Conservation (phyloP, 2,888 invertebrate genomes). For the Coecobrya sp. region DNA sequence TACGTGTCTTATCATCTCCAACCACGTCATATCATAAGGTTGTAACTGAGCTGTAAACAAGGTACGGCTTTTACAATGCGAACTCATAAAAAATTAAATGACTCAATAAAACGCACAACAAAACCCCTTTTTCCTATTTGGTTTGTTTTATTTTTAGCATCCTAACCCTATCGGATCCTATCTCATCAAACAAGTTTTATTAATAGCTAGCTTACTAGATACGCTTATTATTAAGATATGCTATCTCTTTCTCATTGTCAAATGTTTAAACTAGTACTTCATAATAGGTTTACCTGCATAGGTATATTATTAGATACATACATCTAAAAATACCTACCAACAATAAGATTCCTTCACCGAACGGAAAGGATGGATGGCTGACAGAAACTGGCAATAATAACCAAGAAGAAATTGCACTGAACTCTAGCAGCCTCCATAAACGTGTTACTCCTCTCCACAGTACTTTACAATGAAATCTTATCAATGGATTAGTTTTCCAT, state of each 20-base stretch:
- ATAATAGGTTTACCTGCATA: no score
- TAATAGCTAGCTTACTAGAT: background rate
- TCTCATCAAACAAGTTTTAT: background rate
- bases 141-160: slow-evolving; percentile 60
- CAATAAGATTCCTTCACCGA: no score
- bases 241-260: background rate
- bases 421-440: no score
- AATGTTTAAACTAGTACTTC: no score
- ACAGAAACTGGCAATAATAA: no score
- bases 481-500: no score
- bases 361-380: no score
- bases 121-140: slow-evolving; percentile 28
- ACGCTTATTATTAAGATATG: background rate
- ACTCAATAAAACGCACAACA: slow-evolving; percentile 62
- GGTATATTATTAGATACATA: background rate
- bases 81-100: slow-evolving; percentile 69
- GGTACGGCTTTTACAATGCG: slow-evolving; percentile 41
- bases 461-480: no score
- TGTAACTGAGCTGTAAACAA: slow-evolving; percentile 33
- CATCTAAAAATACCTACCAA: no score
- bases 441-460: no score
- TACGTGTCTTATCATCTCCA: slow-evolving; percentile 32
- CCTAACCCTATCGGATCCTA: slow-evolving; percentile 31
- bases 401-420: no score
- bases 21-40: slow-evolving; percentile 32